Conservation (phyloP, 2,797 vertebrate genomes). For the Spheniscus humboldti region DNA sequence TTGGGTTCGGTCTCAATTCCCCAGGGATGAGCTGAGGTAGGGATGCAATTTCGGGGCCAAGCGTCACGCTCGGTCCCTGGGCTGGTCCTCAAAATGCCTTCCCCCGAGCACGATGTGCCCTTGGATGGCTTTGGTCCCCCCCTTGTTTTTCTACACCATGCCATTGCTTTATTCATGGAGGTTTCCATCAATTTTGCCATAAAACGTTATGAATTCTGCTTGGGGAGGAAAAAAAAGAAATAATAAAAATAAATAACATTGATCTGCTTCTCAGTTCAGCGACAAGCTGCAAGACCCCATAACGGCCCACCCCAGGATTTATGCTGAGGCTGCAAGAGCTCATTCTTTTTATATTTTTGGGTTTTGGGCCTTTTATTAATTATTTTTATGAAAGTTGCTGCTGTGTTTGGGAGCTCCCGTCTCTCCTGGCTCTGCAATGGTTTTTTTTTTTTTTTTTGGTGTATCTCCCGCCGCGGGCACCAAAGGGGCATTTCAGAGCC, state of each 20-base stretch:
- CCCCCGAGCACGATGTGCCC: fast-evolving
- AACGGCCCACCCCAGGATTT: slow-evolving; percentile 37
- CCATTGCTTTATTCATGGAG: slow-evolving; percentile 17
- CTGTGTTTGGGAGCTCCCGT: neutral
- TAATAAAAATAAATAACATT: slow-evolving; percentile 26
- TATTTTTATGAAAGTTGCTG: neutral
- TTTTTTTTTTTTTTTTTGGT: fast-evolving
- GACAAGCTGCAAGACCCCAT: neutral
- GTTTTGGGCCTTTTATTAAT: fast-evolving
- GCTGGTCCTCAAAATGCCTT: neutral
- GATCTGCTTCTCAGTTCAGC: slow-evolving; percentile 46
- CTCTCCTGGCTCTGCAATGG: fast-evolving
- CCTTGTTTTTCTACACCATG: neutral
- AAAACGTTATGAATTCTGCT: slow-evolving; percentile 57
- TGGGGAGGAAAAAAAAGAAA: neutral
- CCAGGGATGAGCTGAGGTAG: neutral
- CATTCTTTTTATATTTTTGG: neutral
- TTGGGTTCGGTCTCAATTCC: neutral
- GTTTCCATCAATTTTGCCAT: slow-evolving; percentile 61
- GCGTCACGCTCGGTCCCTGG: fast-evolving
- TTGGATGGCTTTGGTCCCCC: neutral
- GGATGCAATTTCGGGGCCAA: fast-evolving
- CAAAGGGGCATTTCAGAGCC: neutral
- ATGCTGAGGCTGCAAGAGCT: neutral
- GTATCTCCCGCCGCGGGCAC: fast-evolving